Evolutionary conservation across 2,113 vertebrate species (phyloP).

Genomic region (Colius striatus): DNA sequence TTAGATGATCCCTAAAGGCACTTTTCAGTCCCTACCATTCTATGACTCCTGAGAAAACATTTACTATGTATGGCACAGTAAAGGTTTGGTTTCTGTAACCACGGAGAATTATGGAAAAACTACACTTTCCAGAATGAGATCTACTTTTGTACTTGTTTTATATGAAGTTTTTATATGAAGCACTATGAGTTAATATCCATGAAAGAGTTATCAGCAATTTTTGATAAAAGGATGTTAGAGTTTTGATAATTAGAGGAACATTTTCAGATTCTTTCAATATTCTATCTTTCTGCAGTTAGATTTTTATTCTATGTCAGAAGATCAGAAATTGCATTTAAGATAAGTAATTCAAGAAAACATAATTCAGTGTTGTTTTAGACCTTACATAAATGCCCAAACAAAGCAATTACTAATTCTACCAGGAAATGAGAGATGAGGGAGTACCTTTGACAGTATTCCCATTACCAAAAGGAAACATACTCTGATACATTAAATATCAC

Average conservation of each 20-base stretch:
- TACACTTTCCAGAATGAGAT: not conserved
- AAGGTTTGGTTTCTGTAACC: not conserved
- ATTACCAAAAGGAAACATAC: not conserved
- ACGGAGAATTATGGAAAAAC: not conserved
- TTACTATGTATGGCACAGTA: not conserved
- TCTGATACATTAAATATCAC: not conserved
- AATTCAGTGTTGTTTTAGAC: not conserved
- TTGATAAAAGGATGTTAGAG: not conserved
- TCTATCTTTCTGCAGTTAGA: not conserved
- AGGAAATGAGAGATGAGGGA: not conserved
- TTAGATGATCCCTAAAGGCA: too few relatives aligned
- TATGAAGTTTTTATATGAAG: not conserved
- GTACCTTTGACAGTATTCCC: not conserved
- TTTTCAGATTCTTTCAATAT: not conserved
- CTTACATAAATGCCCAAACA: not conserved
- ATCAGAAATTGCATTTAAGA: not conserved
- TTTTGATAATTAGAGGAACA: not conserved
- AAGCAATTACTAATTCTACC: not conserved
- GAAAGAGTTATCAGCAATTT: not conserved
- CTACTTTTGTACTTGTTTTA: not conserved
- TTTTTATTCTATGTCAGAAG: not conserved
- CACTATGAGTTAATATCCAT: not conserved
- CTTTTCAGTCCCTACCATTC: too few relatives aligned
- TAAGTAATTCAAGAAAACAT: not conserved
- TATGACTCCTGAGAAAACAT: not conserved